Base-by-base conservation (phyloP, 2,888 invertebrate genomes). In the Xestobium rufovillosum region DNA sequence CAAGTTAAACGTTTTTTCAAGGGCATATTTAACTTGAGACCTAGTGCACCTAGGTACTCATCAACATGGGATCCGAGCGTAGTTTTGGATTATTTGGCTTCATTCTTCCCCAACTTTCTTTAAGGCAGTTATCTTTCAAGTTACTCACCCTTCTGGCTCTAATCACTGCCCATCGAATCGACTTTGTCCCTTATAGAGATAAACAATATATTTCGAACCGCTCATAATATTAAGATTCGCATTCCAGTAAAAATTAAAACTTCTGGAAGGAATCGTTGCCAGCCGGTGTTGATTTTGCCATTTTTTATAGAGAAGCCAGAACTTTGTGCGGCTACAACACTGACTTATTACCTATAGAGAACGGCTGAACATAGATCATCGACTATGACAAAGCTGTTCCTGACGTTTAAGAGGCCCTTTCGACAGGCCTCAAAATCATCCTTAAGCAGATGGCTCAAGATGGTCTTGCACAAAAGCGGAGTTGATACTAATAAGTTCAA, bases 361-460 rank as follows among this genome's bases (percentile, higher is more conserved):
- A 42, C 47, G 1, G 40, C 35, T 16, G 6, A 8, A 10, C 2
- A 29, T 10, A 26, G 42, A 27, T 28, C 31, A 13, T 33, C 29
- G 9, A 26, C 33, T 3, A n/a, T n/a, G n/a, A n/a, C n/a, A n/a
- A 17, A 15, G 10, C 29, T 53, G 1, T 49, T 42, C 27, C 29
- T 52, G 8, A 44, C 42, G 26, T 31, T 34, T 10, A 42, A 42
- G 38, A 44, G 39, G 33, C 53, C 49, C n/a, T 37, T 44, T 31
- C 32, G 37, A 14, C 12, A 4, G 4, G 48, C 45, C 1, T 16
- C 41, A 11, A 35, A 36, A 3, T 49, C 51, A 35, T 47, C 49
- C 1, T 17, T 51, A 10, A 44, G 45, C 23, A 32, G 45, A 3
- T 53, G 51, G 51, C 36, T 52, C 4, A 51, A 50, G 35, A 14